phyloP scores from a whole-genome alignment of 1,140 invertebrate species.

The Drosophila novamexicana region DNA sequence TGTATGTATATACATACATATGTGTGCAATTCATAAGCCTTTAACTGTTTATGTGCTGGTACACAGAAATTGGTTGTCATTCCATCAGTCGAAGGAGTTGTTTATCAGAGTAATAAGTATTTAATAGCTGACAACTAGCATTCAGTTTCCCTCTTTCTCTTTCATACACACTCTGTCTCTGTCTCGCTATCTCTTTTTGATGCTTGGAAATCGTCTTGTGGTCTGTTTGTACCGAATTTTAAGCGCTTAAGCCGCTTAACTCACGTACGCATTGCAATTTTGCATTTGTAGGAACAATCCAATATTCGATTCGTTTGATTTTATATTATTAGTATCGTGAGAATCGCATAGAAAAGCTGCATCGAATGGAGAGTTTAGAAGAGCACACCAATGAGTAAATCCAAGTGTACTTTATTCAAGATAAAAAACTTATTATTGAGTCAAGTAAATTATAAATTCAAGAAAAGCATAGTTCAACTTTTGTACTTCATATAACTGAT shows the following conservation, averaged over 20 bases:
- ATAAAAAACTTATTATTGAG: no score
- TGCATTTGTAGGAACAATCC: conserved; percentile 1
- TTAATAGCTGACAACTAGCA: conserved; percentile 38
- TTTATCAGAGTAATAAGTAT: conserved; percentile 26
- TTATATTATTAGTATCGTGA: conserved; percentile 11
- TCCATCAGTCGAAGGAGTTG: conserved; percentile 12
- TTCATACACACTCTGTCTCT: neutral
- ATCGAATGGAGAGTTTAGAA: neutral
- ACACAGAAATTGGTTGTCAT: conserved; percentile 27
- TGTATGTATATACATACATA: neutral
- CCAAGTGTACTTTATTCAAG: neutral
- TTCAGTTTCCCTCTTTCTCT: neutral
- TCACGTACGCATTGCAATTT: conserved; percentile 39
- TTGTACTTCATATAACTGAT: no score
- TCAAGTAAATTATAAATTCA: no score
- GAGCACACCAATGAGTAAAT: neutral
- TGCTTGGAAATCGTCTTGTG: neutral
- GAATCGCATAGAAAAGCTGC: conserved; percentile 4
- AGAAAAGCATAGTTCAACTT: no score
- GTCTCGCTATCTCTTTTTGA: neutral
- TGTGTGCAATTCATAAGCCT: conserved; percentile 59
- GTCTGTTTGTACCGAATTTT: conserved; percentile 35
- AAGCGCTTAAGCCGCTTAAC: conserved; percentile 58
- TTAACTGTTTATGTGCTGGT: conserved; percentile 67
- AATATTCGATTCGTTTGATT: neutral